Evolutionary conservation across 2,888 invertebrate species (phyloP), one percentile per base, ranked within the genome.

Genomic region (Lasius platythorax): DNA sequence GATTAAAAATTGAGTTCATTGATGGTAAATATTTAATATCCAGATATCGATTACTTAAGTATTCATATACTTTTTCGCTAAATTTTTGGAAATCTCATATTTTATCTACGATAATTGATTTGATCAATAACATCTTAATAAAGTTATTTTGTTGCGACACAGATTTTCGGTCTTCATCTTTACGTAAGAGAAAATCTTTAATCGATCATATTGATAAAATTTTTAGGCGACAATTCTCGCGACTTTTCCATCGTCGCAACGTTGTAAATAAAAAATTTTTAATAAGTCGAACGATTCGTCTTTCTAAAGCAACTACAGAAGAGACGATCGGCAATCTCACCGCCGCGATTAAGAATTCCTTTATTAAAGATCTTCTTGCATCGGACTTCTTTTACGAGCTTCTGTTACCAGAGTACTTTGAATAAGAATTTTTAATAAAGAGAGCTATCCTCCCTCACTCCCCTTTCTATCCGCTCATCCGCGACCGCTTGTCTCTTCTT

Each of bases 371-470:
- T 46, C 68, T 74, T 37, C 64, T 58, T 53, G 56, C 76, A 67
- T 58, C 74, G 61, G 63, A 63, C 64, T 85, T 76, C 68, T 73
- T 64, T 79, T 68, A 73, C 63, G 84, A 72, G 61, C 81, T 50
- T 72, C 56, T 81, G 70, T 75, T 83, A 75, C 43, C 15, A 53
- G 53, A 18, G 70, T 40, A 66, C 64, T 84, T 84, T 84, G 81
- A 86, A 84, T 86, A 84, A 86, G 84, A 86, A 86, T 86, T 86
- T 86, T 86, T 86, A 86, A 86, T 86, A 86, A 84, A 86, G 85
- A 84, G 58, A 33, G 11, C 43, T n/a, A 33, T 12, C 37, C 18
- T 33, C 18, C 46, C 23, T 33, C 4, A 8, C 11, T n/a, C 1
- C 5, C 37, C 50, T 46, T 58, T 33, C 61, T 43, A 28, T 37